Base-by-base conservation (phyloP, 2,888 invertebrate genomes). In the Cryptophagus acutangulus region DNA sequence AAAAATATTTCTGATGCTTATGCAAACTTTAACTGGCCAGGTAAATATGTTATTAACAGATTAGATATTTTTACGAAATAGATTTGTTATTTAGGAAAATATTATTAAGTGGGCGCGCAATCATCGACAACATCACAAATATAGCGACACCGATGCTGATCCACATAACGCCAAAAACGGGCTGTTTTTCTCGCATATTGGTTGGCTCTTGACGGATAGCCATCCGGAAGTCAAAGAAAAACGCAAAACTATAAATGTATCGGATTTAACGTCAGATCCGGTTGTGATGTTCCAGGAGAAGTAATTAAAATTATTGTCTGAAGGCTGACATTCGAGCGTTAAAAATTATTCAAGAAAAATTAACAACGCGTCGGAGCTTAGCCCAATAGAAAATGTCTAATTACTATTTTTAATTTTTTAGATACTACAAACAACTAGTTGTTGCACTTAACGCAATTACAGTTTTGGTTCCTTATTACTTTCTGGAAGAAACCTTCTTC, bases 141-240 rank as follows among this genome's bases (percentile, higher is more conserved):
- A 85, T 68, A 84, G 85, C 8, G 87, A 87, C 56, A 90, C 89
- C 0, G 81, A 91, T 60, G 92, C 90, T 0, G 92, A 93, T 68
- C 93, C 92, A 0, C 91, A 93, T 65, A 92, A 92, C 61, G 82
- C 88, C 0, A 75, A 73, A 26, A 74, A 92, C 43, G 95, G 66
- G 1, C 93, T 95, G 74, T 94, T 95, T 74, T 95, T 94, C 71
- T 84, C 92, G 0, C 95, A 95, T 67, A 86, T 94, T 64, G 95
- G 95, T 13, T 95, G 95, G 95, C 72, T 95, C 50, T 75, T 93
- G 74, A 71, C 85, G 35, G 79, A 81, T 47, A 95, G 95, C 65
- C 94, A 94, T 65, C 86, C 84, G 26, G 89, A 90, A 46, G 91
- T 95, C n/a, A 81, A 81, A 51, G 74, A 70, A 24, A 91, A 88